Base-by-base conservation (phyloP, 2,888 invertebrate genomes). In the Polydrusus cervinus region DNA sequence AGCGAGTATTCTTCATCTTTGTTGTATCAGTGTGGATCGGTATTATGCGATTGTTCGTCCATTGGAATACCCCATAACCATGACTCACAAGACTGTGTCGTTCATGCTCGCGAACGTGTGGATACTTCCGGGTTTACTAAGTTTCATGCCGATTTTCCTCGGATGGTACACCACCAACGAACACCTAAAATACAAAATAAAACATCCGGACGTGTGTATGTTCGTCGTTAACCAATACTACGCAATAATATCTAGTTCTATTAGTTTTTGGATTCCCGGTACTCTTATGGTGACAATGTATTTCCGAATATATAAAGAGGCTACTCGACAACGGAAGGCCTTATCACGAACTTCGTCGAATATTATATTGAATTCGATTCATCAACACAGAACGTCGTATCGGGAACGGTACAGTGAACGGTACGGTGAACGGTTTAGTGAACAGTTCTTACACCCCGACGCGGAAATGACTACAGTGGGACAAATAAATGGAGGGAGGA, bases 241-340 rank as follows among this genome's bases (percentile, higher is more conserved):
- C 85, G 96, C 95, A 9, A 90, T 97, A 73, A 93, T 97, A 77
- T 96, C 96, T 62, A 96, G 96, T 74, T 94, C 95, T 79, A 94
- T 97, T 47, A 96, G 96, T 40, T 97, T 97, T 87, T 97, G 97
- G 96, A 95, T 97, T 86, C 97, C 97, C 6, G 96, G 96, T 80
- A 86, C 96, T 70, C 95, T 97, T 38, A 97, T 97, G 97, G 92
- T 97, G 82, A 94, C 94, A 57, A 97, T 96, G 94, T 97, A 97
- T 88, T 95, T 92, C 88, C 90, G 93, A 83, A 96, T 96, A 84
- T 93, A 92, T 85, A 89, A 94, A 85, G 95, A 95, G 87, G 95
- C 95, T 1, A 92, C 95, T 11, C 89, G 95, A 51, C 95, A 95
- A 85, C 89, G 95, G 76, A 94, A 94, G 85, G 95, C 95, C 0